A percentile compares a stretch with the other conserved stretches of the same genome.
Conservation (phyloP, 2,888 invertebrate genomes). For the Agapostemon virescens region DNA sequence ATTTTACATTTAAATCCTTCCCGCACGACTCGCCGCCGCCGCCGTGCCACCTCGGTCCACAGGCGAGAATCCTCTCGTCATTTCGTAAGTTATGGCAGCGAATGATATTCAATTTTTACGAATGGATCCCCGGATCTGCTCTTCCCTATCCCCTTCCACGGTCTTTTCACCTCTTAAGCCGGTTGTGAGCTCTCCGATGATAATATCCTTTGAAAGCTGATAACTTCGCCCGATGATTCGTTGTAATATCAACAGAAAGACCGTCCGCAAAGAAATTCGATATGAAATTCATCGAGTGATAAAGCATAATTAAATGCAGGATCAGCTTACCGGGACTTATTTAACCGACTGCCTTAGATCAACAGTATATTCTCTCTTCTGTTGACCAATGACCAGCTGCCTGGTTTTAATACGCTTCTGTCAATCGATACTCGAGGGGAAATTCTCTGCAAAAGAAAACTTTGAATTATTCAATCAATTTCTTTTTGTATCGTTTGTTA, state of each 20-base stretch:
- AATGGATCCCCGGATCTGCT: slow-evolving; percentile 45
- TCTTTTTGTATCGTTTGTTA: too few relatives aligned
- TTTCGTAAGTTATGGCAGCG: slow-evolving; percentile 61
- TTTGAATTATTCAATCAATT: too few relatives aligned
- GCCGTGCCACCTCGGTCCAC: background rate
- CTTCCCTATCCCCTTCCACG: slow-evolving; percentile 38
- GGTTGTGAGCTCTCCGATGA: slow-evolving; percentile 48
- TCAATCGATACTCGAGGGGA: too few relatives aligned
- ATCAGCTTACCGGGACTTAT: slow-evolving; percentile 29
- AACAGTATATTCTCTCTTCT: background rate
- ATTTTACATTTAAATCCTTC: slow-evolving; percentile 73
- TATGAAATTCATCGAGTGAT: slow-evolving; percentile 58
- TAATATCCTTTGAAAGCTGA: slow-evolving; percentile 56
- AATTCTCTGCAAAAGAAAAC: background rate
- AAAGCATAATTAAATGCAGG: slow-evolving; percentile 55
- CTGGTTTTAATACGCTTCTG: too few relatives aligned
- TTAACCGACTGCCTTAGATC: slow-evolving; percentile 17
- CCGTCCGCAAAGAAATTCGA: slow-evolving; percentile 48
- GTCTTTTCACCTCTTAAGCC: slow-evolving; percentile 54
- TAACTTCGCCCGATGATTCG: slow-evolving; percentile 41
- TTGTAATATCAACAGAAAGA: slow-evolving; percentile 52
- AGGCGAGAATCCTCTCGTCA: slow-evolving; percentile 51
- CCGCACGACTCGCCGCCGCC: slow-evolving; percentile 42
- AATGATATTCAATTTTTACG: slow-evolving; percentile 65
- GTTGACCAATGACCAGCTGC: background rate